A percentile compares a stretch with the other conserved stretches of the same genome.
Conservation (phyloP, 2,797 vertebrate genomes). For the Orientallactaga sibirica region DNA sequence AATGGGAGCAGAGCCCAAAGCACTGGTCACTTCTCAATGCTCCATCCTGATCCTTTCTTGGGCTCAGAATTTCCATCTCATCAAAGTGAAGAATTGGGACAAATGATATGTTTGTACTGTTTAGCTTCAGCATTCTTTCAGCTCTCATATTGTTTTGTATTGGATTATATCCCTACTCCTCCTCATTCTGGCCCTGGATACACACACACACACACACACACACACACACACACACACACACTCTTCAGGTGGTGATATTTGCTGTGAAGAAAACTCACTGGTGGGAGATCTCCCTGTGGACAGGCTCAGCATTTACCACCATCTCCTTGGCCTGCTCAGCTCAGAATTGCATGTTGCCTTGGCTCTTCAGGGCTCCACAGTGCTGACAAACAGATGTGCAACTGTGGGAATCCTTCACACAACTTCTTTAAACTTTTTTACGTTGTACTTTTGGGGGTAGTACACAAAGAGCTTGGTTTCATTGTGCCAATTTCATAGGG, state of each 20-base stretch:
- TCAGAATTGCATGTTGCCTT: background rate
- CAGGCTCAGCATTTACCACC: background rate
- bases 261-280: constrained; percentile 25
- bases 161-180: background rate
- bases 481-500: background rate
- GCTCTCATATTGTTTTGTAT: background rate
- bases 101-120: background rate
- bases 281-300: background rate
- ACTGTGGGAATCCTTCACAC: background rate
- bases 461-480: background rate
- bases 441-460: no score
- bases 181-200: background rate
- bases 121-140: background rate
- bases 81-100: background rate
- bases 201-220: background rate
- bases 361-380: background rate
- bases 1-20: background rate
- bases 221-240: no score
- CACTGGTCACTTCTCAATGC: background rate
- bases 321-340: no score
- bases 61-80: constrained; percentile 18
- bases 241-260: background rate
- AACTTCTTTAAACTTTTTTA: background rate
- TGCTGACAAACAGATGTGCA: background rate
- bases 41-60: background rate